Base-by-base conservation (phyloP, 2,113 vertebrate species). In the Hylia prasina region DNA sequence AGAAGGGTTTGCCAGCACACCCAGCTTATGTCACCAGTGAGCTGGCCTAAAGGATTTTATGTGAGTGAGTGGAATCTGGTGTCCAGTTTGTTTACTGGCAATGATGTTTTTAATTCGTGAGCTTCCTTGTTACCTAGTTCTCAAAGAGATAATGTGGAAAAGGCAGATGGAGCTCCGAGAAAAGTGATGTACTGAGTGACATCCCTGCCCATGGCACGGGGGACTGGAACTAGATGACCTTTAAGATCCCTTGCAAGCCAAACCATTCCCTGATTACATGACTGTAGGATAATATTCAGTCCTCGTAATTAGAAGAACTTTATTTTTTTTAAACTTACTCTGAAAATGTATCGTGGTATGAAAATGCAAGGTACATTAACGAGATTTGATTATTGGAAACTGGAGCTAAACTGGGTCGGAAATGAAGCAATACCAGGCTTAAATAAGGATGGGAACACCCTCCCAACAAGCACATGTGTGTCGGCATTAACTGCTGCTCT, bases 381-480 rank as follows among this genome's bases (percentile, higher is more conserved):
- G 33, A 45, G 30, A 51, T 7, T 14, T 21, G n/a, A 30, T 8
- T 2, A 7, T 4, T 50, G 56, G 28, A 19, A 90, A 57, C 9
- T 7, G n/a, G n/a, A 71, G 22, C 22, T 68, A 30, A 76, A 37
- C 28, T 25, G 16, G 23, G 13, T 14, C 25, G 77, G 30, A 60
- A 80, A 60, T 2, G 6, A 44, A 13, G 11, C 15, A 40, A 8
- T 20, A 22, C 4, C 5, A 6, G 15, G 18, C 13, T 35, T 28
- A 33, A 60, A 20, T 6, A 42, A 28, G 21, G 48, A 37, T 7
- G 23, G 33, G 31, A 25, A 60, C 37, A 5, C 20, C 27, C 45
- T 24, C 22, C 10, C 15, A 21, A 71, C 1, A 25, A 3, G 7
- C 18, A 35, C 1, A 0, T 0, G 2, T 5, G 14, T 0, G 1